Conservation (phyloP, 2,113 vertebrate genomes). For the Phocoena phocoena region DNA sequence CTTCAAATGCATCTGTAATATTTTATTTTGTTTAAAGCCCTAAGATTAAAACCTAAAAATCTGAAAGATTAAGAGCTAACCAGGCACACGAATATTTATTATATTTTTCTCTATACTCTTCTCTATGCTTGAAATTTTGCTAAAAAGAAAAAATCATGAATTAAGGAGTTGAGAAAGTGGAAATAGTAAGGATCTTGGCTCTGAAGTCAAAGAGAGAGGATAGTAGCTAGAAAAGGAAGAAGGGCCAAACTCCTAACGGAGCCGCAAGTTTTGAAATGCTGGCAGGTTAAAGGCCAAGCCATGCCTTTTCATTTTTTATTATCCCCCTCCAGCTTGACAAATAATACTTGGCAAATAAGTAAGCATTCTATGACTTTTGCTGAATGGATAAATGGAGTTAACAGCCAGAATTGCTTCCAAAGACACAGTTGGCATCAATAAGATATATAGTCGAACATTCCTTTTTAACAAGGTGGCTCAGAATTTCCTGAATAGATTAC, state of each 20-base stretch:
- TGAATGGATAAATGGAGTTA: constrained; percentile 43
- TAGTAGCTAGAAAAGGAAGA: not conserved
- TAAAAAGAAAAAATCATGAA: not conserved
- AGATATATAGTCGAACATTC: constrained; percentile 1
- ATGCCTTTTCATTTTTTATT: not conserved
- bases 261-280: constrained; percentile 21
- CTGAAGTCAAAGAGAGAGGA: not conserved
- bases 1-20: not conserved
- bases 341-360: constrained; percentile 39
- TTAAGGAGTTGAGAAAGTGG: not conserved
- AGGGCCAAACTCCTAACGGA: not conserved
- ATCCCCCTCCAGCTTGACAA: constrained; percentile 33
- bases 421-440: constrained; percentile 25
- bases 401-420: constrained; percentile 39
- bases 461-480: constrained; percentile 48
- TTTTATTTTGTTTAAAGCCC: not conserved
- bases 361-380: constrained; percentile 35
- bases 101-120: not conserved
- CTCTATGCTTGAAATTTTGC: not conserved
- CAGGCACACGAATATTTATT: not conserved
- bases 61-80: not conserved
- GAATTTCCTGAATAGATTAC: constrained; percentile 51
- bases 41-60: not conserved
- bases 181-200: not conserved
- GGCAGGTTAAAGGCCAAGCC: not conserved